A percentile compares a stretch with the other conserved stretches of the same genome.
These are phyloP conservation scores for Choloepus hoffmanni DNA, from an alignment of 2,113 vertebrate genomes.

Conservation along the genomic window DNA sequence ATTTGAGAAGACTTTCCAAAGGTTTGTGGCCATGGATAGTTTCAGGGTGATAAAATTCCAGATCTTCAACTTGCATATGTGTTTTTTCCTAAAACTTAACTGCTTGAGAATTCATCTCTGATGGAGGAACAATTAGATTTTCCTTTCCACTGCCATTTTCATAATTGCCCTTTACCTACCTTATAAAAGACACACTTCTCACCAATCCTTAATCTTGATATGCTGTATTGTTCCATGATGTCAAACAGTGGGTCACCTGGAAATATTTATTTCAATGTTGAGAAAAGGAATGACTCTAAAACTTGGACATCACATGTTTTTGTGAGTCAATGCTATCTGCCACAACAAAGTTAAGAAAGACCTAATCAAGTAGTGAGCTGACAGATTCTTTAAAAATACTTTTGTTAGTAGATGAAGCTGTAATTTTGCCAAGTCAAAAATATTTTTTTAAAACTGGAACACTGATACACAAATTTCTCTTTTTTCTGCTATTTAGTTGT, in stretches of 20 bases:
- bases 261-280: neutral
- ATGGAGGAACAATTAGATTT: neutral
- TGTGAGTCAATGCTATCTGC: neutral
- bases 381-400: neutral
- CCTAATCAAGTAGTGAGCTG: neutral
- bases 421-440: neutral
- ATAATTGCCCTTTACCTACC: neutral
- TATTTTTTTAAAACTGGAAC: neutral
- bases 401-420: neutral
- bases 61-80: neutral
- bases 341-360: neutral
- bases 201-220: neutral
- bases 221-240: neutral
- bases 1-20: neutral
- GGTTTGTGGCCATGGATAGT: neutral
- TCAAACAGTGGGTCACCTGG: neutral
- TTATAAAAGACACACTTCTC: neutral
- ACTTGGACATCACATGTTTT: neutral
- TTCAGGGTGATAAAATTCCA: neutral
- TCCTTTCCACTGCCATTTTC: neutral
- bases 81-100: neutral
- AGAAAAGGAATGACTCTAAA: neutral
- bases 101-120: neutral
- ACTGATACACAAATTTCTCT: neutral
- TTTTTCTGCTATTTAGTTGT: neutral